Evolutionary conservation across 2,888 invertebrate species (phyloP).

Genomic region (Drosophila cognata): DNA sequence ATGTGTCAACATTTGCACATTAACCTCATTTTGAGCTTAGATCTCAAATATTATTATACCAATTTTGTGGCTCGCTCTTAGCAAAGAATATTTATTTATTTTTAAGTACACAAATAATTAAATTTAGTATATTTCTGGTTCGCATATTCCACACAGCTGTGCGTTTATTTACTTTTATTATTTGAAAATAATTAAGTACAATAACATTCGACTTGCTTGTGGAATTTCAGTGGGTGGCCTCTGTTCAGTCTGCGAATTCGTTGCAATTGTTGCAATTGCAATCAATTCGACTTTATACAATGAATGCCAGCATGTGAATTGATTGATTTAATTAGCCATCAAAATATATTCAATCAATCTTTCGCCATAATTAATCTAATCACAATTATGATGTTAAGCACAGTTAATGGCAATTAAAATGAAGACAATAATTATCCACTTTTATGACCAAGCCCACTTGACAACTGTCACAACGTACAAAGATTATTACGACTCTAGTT

Average conservation of each 20-base stretch:
- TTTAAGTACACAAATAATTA: background rate
- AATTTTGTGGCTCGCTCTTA: background rate
- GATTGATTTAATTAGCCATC: slow-evolving; percentile 14
- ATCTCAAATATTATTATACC: background rate
- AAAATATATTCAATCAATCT: slow-evolving; percentile 40
- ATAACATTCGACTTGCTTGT: slow-evolving; percentile 59
- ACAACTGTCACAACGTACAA: slow-evolving; percentile 70
- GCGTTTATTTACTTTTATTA: slow-evolving; percentile 33
- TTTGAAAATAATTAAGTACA: slow-evolving; percentile 57
- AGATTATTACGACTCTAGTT: slow-evolving; percentile 17
- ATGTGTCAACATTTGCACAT: background rate
- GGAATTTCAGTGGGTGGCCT: slow-evolving; percentile 61
- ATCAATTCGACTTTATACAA: background rate
- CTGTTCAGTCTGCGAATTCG: slow-evolving; percentile 32
- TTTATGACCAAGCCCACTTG: slow-evolving; percentile 52
- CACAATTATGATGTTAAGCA: slow-evolving; percentile 60
- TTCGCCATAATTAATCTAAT: slow-evolving; percentile 59
- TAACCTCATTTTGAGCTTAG: background rate
- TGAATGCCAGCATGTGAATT: background rate
- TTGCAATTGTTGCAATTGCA: slow-evolving; percentile 54
- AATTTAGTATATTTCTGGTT: background rate
- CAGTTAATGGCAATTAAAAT: slow-evolving; percentile 57
- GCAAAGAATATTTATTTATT: background rate
- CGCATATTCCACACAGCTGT: background rate
- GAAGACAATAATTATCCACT: slow-evolving; percentile 65